Evolutionary conservation across 2,888 invertebrate species (phyloP).

Genomic region (Odontomyia ornata): DNA sequence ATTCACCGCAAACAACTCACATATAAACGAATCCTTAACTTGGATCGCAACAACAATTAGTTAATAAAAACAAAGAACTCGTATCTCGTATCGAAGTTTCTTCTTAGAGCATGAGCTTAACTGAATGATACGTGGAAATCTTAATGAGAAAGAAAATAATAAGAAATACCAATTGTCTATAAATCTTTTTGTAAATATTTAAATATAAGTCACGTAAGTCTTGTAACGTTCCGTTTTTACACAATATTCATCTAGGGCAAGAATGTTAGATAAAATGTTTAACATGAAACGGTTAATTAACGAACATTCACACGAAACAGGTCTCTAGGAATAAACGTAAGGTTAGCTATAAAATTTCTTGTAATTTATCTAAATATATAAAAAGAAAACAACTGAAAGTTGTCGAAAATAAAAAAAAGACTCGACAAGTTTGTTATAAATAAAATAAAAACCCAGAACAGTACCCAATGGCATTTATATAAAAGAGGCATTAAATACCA

Average conservation of each 20-base stretch:
- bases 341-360: conserved; percentile 2
- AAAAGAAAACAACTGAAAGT: background rate
- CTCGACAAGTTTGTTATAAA: background rate
- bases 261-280: background rate
- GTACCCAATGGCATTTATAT: conserved; percentile 51
- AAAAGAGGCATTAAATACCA: conserved; percentile 63
- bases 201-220: background rate
- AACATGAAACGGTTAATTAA: conserved; percentile 1
- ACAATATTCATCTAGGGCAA: background rate
- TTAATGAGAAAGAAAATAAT: background rate
- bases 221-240: conserved; percentile 35
- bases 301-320: conserved; percentile 1
- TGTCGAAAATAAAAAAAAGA: background rate
- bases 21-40: conserved; percentile 7
- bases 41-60: background rate
- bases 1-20: background rate
- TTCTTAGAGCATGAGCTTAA: background rate
- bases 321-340: conserved; percentile 10
- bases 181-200: conserved; percentile 15
- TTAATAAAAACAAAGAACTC: conserved; percentile 1
- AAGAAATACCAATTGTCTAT: background rate
- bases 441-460: background rate
- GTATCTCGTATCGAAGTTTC: conserved; percentile 1
- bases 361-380: background rate
- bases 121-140: background rate